Percentiles rank a stretch among this genome's conserved stretches.
These are phyloP conservation scores for Tetrax tetrax DNA, from an alignment of 2,113 vertebrate genomes.

Conservation along the genomic window DNA sequence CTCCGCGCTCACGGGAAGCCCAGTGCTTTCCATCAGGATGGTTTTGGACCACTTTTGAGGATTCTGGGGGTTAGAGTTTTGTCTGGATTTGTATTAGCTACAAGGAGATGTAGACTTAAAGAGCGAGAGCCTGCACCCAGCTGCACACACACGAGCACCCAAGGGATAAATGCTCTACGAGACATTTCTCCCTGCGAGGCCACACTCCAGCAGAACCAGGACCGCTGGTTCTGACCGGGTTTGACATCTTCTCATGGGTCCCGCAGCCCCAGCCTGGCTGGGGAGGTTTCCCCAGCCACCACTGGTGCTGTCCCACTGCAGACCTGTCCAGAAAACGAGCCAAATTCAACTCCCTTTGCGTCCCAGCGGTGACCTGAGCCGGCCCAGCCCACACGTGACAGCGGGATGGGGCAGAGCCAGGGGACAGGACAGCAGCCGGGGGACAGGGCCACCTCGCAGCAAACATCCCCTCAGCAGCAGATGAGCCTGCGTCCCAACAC, in stretches of 20 bases:
- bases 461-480: neutral
- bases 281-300: neutral
- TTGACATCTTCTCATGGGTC: neutral
- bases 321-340: neutral
- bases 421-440: neutral
- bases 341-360: neutral
- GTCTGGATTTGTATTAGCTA: neutral
- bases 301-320: neutral
- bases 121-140: neutral
- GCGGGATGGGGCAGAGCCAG: neutral
- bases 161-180: neutral
- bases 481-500: neutral
- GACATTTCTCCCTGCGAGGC: fast-evolving
- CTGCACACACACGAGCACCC: fast-evolving
- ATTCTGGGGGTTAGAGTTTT: neutral
- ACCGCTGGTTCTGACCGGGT: neutral
- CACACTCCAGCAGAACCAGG: fast-evolving
- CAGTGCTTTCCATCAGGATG: neutral
- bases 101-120: neutral
- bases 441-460: neutral
- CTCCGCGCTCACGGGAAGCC: fast-evolving
- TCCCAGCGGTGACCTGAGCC: neutral
- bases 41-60: neutral
- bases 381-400: fast-evolving
- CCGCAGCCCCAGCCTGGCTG: neutral